Evolutionary conservation across 2,888 invertebrate species (phyloP).

Genomic region (Ochropleura leucogaster): DNA sequence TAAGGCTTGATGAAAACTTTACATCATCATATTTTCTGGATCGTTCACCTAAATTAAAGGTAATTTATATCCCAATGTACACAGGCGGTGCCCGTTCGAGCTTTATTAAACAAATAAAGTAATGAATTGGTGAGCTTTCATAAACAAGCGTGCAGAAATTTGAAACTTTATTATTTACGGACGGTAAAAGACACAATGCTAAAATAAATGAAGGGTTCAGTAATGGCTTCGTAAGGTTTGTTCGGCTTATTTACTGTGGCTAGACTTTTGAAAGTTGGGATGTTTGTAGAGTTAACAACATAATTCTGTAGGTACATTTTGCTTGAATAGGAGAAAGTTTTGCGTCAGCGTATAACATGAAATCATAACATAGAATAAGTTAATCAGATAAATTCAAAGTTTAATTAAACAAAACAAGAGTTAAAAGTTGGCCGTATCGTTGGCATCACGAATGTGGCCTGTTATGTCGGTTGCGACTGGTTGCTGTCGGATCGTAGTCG

Average conservation of each 20-base stretch:
- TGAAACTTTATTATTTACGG: slow-evolving; percentile 84
- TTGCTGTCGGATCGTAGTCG: slow-evolving; percentile 42
- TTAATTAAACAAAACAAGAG: slow-evolving; percentile 43
- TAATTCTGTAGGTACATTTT: slow-evolving; percentile 53
- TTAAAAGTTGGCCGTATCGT: slow-evolving; percentile 20
- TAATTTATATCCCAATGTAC: slow-evolving; percentile 87
- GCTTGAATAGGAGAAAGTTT: slow-evolving; percentile 56
- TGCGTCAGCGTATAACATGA: slow-evolving; percentile 32
- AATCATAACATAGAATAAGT: slow-evolving; percentile 53
- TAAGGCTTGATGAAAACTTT: slow-evolving; percentile 86
- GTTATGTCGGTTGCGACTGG: slow-evolving; percentile 29
- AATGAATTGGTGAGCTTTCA: slow-evolving; percentile 85
- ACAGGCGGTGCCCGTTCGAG: slow-evolving; percentile 80
- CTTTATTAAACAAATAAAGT: slow-evolving; percentile 89
- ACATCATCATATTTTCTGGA: slow-evolving; percentile 89
- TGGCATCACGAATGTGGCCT: slow-evolving; percentile 24
- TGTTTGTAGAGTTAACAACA: slow-evolving; percentile 54
- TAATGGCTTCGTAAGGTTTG: slow-evolving; percentile 64
- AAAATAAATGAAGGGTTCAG: slow-evolving; percentile 73
- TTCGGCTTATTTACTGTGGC: slow-evolving; percentile 58
- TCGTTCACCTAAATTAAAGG: slow-evolving; percentile 88
- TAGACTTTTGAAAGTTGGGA: slow-evolving; percentile 65
- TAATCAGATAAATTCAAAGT: slow-evolving; percentile 51
- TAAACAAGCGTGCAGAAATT: slow-evolving; percentile 84
- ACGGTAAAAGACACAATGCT: slow-evolving; percentile 75